Evolutionary conservation across 2,797 vertebrate species (phyloP).

Genomic region (Oophaga sylvatica): DNA sequence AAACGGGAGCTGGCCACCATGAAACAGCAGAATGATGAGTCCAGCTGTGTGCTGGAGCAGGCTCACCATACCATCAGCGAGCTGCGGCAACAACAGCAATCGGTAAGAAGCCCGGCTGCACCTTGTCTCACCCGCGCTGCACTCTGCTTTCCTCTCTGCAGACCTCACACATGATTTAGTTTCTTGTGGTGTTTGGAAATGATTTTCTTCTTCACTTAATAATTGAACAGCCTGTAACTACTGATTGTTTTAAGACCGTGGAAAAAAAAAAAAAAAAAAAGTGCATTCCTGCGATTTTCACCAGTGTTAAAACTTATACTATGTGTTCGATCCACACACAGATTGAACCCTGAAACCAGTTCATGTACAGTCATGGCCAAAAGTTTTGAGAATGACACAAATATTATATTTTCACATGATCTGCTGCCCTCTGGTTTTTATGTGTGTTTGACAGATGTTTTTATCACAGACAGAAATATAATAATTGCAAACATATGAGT

Average conservation of each 20-base stretch:
- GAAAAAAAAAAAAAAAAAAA: too few relatives aligned
- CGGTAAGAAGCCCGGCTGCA: constrained; percentile 87
- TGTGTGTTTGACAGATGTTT: too few relatives aligned
- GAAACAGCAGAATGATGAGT: constrained; percentile 96
- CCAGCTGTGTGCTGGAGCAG: constrained; percentile 91
- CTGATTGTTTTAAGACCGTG: neutral
- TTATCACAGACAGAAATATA: too few relatives aligned
- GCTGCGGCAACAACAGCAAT: constrained; percentile 87
- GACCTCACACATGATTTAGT: constrained; percentile 57
- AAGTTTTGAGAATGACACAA: too few relatives aligned
- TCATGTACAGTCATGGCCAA: too few relatives aligned
- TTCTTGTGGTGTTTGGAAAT: constrained; percentile 10
- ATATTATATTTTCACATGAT: too few relatives aligned
- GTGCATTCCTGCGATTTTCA: neutral
- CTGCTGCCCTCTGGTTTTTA: too few relatives aligned
- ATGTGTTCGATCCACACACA: neutral
- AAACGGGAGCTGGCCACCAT: constrained; percentile 98
- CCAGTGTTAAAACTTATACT: neutral
- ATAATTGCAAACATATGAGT: too few relatives aligned
- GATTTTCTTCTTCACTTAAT: neutral
- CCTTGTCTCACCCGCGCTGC: constrained; percentile 61
- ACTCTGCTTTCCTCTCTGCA: constrained; percentile 62
- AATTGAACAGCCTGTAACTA: neutral
- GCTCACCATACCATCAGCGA: constrained; percentile 91
- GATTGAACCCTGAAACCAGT: neutral